Percentiles rank a stretch among this genome's conserved stretches.
These are phyloP conservation scores for Gracilinanus agilis DNA, from an alignment of 2,113 vertebrate genomes.

Conservation along the genomic window DNA sequence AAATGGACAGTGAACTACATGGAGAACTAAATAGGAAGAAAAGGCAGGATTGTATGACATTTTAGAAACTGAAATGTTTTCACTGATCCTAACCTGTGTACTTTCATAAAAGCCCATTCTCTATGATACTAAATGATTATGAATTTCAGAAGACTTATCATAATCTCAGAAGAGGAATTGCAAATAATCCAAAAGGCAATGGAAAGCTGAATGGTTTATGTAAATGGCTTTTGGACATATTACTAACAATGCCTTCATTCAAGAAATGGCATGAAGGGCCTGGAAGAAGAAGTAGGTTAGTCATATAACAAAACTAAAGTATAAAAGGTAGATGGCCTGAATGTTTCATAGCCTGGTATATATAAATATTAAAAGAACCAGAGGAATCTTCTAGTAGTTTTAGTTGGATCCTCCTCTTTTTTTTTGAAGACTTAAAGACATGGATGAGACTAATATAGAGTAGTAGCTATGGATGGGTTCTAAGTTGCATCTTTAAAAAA, in stretches of 20 bases:
- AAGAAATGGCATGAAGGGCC: not conserved
- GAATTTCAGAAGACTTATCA: not conserved
- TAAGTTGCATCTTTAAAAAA: too few relatives aligned
- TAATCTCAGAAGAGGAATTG: not conserved
- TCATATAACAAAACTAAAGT: not conserved
- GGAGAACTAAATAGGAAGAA: not conserved
- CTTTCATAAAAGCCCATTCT: not conserved
- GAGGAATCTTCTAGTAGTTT: not conserved
- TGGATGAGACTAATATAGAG: not conserved
- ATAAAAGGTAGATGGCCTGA: not conserved
- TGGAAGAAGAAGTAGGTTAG: not conserved
- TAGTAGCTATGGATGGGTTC: not conserved
- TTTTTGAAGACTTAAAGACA: conserved; percentile 3
- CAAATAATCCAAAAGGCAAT: not conserved
- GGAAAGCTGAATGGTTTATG: not conserved
- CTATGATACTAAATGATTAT: not conserved
- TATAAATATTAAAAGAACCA: not conserved
- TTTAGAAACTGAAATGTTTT: not conserved
- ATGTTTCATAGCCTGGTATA: not conserved
- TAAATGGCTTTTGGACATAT: not conserved
- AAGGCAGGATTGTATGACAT: not conserved
- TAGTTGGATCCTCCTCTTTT: not conserved
- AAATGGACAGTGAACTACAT: not conserved
- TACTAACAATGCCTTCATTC: not conserved
- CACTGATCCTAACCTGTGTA: not conserved